Evolutionary conservation across 2,888 invertebrate genomes (phyloP).

Genomic region (Ashinkailepas kermadecensis): DNA sequence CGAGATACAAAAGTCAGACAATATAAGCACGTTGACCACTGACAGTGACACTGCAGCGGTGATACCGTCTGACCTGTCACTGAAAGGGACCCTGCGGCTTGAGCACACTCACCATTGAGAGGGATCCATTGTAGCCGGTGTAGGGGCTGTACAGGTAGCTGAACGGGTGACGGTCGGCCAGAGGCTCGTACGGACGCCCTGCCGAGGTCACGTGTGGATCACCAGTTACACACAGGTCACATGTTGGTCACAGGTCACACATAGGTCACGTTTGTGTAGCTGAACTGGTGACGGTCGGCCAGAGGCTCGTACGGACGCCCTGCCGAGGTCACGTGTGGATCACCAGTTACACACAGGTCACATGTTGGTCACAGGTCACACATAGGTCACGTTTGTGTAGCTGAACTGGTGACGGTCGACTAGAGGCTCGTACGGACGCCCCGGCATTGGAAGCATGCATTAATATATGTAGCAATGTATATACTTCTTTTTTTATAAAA

Average conservation of each 20-base stretch:
- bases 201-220: neutral
- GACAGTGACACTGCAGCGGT: too few species aligned
- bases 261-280: too few species aligned
- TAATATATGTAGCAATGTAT: too few species aligned
- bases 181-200: slow-evolving; percentile 5
- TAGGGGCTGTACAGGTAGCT: slow-evolving; percentile 1
- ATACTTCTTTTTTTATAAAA: too few species aligned
- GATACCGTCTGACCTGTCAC: too few species aligned
- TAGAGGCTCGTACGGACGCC: neutral
- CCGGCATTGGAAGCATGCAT: neutral
- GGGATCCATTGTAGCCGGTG: neutral
- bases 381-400: neutral
- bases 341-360: neutral
- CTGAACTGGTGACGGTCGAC: slow-evolving; percentile 1
- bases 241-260: too few species aligned
- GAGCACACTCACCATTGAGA: slow-evolving; percentile 1
- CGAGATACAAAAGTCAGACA: too few species aligned
- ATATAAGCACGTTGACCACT: too few species aligned
- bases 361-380: too few species aligned
- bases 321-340: neutral
- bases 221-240: neutral
- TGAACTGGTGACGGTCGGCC: slow-evolving; percentile 8
- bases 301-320: slow-evolving; percentile 1
- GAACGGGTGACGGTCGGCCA: slow-evolving; percentile 12
- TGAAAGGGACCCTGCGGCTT: too few species aligned